Conservation (phyloP, 2,113 vertebrate species). For the Neogale vison region DNA sequence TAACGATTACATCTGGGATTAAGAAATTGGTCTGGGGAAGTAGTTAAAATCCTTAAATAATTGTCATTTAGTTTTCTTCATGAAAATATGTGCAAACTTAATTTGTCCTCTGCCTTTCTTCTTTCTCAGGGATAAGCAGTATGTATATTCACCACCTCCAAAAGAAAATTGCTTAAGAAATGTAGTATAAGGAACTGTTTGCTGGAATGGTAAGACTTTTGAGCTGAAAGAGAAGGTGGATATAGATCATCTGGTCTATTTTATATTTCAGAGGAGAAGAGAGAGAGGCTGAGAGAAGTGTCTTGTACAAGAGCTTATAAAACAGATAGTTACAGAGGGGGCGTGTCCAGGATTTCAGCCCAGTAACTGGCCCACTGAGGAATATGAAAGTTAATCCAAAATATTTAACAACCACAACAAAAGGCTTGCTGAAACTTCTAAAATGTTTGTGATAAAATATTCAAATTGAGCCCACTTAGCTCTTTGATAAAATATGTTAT, state of each 20-base stretch:
- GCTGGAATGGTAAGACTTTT: neutral
- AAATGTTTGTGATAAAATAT: neutral
- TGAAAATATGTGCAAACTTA: slow-evolving; percentile 49
- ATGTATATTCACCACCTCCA: neutral
- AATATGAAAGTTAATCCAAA: slow-evolving; percentile 16
- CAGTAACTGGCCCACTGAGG: neutral
- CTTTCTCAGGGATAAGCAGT: slow-evolving; percentile 18
- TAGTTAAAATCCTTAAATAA: slow-evolving; percentile 62
- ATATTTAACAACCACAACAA: neutral
- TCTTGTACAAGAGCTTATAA: slow-evolving; percentile 33
- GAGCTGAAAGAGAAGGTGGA: neutral
- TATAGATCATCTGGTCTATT: slow-evolving; percentile 2
- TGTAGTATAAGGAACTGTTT: neutral
- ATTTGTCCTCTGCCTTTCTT: slow-evolving; percentile 46
- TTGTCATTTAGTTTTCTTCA: slow-evolving; percentile 53
- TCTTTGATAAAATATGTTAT: neutral
- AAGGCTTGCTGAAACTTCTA: slow-evolving; percentile 4
- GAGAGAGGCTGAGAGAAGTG: slow-evolving; percentile 23
- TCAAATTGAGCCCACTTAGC: neutral
- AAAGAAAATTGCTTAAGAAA: slow-evolving; percentile 45
- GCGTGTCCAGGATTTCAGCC: neutral
- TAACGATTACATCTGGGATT: slow-evolving; percentile 62
- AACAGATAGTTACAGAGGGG: slow-evolving; percentile 31
- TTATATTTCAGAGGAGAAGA: slow-evolving; percentile 52
- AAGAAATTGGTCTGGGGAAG: slow-evolving; percentile 56